Percentiles rank a stretch among this genome's conserved stretches.
These are phyloP conservation scores for Rhingia campestris DNA, from an alignment of 2,888 invertebrate genomes.

Conservation along the genomic window DNA sequence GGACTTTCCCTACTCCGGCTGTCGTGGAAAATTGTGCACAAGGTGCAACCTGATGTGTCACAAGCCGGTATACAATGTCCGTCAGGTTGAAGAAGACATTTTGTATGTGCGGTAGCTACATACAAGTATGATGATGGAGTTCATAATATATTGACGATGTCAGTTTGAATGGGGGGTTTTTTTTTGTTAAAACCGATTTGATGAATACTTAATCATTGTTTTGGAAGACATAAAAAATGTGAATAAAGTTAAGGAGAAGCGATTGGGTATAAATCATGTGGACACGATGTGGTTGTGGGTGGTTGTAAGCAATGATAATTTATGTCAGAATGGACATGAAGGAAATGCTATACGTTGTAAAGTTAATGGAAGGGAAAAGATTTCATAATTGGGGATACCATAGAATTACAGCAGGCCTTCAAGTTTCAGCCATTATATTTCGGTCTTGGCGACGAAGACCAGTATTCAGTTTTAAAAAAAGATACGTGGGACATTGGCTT, in stretches of 20 bases:
- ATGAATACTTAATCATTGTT: conserved; percentile 10
- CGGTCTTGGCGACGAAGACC: no score
- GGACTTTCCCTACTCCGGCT: conserved; percentile 49
- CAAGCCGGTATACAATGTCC: conserved; percentile 35
- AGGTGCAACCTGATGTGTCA: conserved; percentile 63
- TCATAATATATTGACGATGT: conserved; percentile 25
- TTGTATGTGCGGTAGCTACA: conserved; percentile 21
- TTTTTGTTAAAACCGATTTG: not conserved
- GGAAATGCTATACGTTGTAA: no score
- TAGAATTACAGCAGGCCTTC: no score
- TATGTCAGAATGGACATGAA: not conserved
- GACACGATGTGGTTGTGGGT: conserved; percentile 1
- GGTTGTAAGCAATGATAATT: not conserved
- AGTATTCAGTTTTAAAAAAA: no score
- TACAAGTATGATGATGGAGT: conserved; percentile 16
- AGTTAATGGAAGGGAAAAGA: no score
- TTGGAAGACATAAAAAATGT: not conserved
- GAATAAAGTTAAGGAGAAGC: not conserved
- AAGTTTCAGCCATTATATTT: no score
- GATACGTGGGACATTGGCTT: no score
- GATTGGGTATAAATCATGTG: not conserved
- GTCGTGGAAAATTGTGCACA: conserved; percentile 50
- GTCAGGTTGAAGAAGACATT: conserved; percentile 38
- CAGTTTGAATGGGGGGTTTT: conserved; percentile 21
- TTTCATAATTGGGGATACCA: no score